Conservation (phyloP, 2,888 invertebrate genomes). For the Taphrorychus bicolor region DNA sequence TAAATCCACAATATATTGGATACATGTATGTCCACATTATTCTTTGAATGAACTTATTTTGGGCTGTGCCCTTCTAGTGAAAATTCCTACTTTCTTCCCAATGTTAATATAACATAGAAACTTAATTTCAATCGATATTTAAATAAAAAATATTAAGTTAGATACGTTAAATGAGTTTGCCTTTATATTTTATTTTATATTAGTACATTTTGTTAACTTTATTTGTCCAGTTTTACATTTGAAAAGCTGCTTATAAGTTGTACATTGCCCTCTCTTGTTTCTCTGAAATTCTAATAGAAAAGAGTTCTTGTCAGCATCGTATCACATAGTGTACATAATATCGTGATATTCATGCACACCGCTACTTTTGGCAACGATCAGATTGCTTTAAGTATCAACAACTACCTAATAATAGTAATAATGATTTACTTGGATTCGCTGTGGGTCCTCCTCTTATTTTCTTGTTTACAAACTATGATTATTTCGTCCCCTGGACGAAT, state of each 20-base stretch:
- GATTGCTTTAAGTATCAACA: too few relatives aligned
- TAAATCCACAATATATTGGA: too few relatives aligned
- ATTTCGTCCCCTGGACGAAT: constrained; percentile 90
- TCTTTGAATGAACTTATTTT: too few relatives aligned
- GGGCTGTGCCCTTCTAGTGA: too few relatives aligned
- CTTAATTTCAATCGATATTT: neutral
- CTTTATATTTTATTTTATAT: constrained; percentile 6
- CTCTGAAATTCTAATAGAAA: constrained; percentile 41
- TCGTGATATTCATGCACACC: too few relatives aligned
- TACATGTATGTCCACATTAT: too few relatives aligned
- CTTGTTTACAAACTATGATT: constrained; percentile 86
- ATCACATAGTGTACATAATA: too few relatives aligned
- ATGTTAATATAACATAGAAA: too few relatives aligned
- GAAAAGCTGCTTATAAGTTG: constrained; percentile 31
- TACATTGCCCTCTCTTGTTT: constrained; percentile 44
- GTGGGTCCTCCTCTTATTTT: constrained; percentile 70
- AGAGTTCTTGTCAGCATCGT: neutral
- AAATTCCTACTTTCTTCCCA: too few relatives aligned
- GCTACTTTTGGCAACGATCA: too few relatives aligned
- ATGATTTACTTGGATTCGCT: constrained; percentile 45
- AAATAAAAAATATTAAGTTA: constrained; percentile 10
- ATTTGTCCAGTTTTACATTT: neutral
- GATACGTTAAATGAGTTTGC: neutral
- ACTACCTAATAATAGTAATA: constrained; percentile 7
- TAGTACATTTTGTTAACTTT: constrained; percentile 11